These are phyloP conservation scores for Bolborhynchus lineola DNA, from an alignment of 2,113 vertebrate species.

Conservation along the genomic window DNA sequence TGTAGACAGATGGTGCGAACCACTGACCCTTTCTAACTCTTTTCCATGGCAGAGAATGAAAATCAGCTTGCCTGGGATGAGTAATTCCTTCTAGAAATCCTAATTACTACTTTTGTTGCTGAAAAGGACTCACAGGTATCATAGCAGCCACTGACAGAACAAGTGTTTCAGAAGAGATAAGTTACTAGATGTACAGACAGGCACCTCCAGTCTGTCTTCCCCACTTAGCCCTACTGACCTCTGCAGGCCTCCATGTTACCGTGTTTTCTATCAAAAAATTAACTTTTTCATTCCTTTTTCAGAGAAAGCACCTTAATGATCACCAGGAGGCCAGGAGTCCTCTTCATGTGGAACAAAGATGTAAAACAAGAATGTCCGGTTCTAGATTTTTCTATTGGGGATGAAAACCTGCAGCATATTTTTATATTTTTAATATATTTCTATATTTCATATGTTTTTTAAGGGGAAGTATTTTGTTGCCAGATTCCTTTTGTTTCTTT, in stretches of 20 bases:
- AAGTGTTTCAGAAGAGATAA: background rate
- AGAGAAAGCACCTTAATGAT: background rate
- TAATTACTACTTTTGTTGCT: background rate
- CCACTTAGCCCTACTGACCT: background rate
- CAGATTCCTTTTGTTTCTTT: background rate
- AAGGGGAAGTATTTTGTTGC: background rate
- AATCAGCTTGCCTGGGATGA: background rate
- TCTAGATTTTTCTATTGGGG: background rate
- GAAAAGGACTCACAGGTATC: background rate
- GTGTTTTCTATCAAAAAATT: background rate
- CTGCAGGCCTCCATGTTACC: rapidly evolving
- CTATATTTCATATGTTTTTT: background rate
- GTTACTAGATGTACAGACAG: background rate
- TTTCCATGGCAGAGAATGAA: background rate
- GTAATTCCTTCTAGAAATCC: background rate
- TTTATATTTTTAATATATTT: background rate
- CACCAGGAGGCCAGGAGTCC: background rate
- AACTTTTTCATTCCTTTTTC: background rate
- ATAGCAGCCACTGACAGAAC: background rate
- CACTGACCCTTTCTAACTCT: background rate
- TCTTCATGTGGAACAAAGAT: background rate
- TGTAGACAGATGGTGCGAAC: background rate
- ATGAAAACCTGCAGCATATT: background rate
- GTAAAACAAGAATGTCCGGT: background rate
- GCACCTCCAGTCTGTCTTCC: background rate